These are phyloP conservation scores for Sipha maydis DNA, from an alignment of 2,888 invertebrate genomes.

Conservation along the genomic window DNA sequence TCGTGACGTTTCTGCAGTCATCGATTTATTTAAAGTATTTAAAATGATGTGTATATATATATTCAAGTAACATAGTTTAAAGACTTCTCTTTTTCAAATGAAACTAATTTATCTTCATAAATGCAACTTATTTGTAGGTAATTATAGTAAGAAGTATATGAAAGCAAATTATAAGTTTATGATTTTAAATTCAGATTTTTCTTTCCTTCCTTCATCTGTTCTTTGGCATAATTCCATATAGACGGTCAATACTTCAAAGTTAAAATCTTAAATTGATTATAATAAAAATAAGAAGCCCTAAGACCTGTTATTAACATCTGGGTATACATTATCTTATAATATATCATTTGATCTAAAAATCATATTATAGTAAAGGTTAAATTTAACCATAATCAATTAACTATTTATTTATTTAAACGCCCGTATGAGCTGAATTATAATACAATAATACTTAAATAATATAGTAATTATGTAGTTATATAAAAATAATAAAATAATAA, in stretches of 20 bases:
- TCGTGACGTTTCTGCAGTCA: too few species aligned
- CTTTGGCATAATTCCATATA: not conserved
- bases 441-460: too few species aligned
- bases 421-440: too few species aligned
- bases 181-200: not conserved
- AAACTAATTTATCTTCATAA: too few species aligned
- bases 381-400: not conserved
- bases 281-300: not conserved
- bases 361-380: not conserved
- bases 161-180: not conserved
- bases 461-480: too few species aligned
- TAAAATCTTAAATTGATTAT: not conserved
- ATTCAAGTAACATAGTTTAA: too few species aligned
- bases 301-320: not conserved
- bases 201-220: not conserved
- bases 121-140: too few species aligned
- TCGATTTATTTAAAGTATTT: too few species aligned
- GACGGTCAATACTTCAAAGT: not conserved
- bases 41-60: too few species aligned
- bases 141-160: not conserved
- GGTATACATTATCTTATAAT: not conserved
- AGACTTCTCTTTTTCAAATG: too few species aligned
- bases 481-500: too few species aligned
- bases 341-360: not conserved
- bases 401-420: too few species aligned